These are phyloP conservation scores for Bombus cullumanus DNA, from an alignment of 1,140 invertebrate species.

Conservation along the genomic window DNA sequence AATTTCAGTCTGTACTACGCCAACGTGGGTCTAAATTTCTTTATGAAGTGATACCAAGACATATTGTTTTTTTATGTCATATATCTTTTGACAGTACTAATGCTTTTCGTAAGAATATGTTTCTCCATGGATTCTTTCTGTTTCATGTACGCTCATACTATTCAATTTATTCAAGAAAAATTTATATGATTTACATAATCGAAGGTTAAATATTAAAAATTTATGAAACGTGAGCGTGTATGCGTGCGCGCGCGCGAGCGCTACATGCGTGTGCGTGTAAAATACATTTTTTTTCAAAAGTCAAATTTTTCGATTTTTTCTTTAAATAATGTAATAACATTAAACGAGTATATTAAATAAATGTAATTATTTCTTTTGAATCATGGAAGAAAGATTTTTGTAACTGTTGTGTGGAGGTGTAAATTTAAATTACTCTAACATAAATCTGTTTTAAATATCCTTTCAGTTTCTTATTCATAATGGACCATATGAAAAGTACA, in stretches of 20 bases:
- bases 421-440: neutral
- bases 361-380: neutral
- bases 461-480: slow-evolving; percentile 57
- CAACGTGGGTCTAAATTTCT: slow-evolving; percentile 22
- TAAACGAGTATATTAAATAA: neutral
- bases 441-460: slow-evolving; percentile 1
- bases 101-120: slow-evolving; percentile 2
- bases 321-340: neutral
- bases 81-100: slow-evolving; percentile 36
- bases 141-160: neutral
- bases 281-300: neutral
- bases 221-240: neutral
- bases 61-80: slow-evolving; percentile 28
- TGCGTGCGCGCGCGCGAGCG: neutral
- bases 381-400: neutral
- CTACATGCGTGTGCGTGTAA: neutral
- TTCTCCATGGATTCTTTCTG: neutral
- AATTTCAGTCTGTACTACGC: neutral
- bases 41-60: slow-evolving; percentile 9
- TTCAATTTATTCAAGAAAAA: neutral
- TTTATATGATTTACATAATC: neutral
- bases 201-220: neutral
- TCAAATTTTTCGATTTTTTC: neutral
- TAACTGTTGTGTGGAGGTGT: neutral
- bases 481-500: slow-evolving; percentile 66